These are phyloP conservation scores for Danio albolineatus DNA, from an alignment of 2,797 vertebrate species.

Conservation along the genomic window DNA sequence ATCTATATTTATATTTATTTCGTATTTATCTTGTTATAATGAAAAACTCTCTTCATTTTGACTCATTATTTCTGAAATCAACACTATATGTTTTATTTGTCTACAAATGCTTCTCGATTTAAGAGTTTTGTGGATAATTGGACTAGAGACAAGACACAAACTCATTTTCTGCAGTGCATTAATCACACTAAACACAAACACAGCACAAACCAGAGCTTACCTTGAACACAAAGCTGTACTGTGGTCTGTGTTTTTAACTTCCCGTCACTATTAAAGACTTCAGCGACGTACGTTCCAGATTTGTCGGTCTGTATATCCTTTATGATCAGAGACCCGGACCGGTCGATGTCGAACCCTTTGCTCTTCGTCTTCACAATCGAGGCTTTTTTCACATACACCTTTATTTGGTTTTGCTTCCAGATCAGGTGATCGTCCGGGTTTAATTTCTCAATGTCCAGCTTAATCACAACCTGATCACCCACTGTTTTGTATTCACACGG, in stretches of 20 bases:
- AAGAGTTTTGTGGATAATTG: no score
- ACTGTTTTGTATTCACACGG: not conserved
- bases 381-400: accelerated
- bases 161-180: no score
- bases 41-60: no score
- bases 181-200: not conserved
- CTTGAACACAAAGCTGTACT: not conserved
- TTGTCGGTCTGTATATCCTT: not conserved
- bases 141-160: no score
- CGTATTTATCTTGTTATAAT: no score
- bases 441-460: accelerated
- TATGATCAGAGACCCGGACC: not conserved
- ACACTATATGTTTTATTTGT: no score
- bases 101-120: no score
- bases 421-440: accelerated
- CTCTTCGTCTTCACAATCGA: not conserved
- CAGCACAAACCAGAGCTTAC: not conserved
- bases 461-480: not conserved
- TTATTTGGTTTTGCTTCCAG: accelerated
- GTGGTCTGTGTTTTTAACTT: accelerated
- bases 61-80: no score
- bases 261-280: accelerated
- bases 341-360: accelerated
- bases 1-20: no score
- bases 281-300: not conserved